These are phyloP conservation scores for Acrossocheilus fasciatus DNA, from an alignment of 2,797 vertebrate genomes.

Conservation along the genomic window DNA sequence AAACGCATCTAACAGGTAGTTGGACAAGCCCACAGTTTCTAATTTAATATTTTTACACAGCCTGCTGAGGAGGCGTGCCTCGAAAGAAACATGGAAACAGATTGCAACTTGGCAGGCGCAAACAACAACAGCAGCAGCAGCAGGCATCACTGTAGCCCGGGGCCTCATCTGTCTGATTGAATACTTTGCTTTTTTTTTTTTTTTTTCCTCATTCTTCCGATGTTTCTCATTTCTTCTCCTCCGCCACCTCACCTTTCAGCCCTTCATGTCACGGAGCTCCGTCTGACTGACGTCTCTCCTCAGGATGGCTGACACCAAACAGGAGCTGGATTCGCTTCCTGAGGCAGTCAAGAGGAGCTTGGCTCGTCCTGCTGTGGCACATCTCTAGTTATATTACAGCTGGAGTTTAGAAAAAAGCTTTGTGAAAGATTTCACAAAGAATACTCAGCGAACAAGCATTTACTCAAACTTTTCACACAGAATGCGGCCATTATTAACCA, in stretches of 20 bases:
- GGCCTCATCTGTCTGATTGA: constrained; percentile 57
- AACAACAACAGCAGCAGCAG: constrained; percentile 58
- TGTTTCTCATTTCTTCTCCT: constrained; percentile 41
- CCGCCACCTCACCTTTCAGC: constrained; percentile 47
- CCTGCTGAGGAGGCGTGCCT: constrained; percentile 45
- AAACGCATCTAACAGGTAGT: constrained; percentile 1
- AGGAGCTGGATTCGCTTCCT: constrained; percentile 40
- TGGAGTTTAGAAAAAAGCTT: background rate
- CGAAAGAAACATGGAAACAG: constrained; percentile 62
- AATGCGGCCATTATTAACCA: background rate
- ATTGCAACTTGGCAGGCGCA: constrained; percentile 62
- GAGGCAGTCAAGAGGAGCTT: constrained; percentile 21
- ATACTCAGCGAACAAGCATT: background rate
- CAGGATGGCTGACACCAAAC: constrained; percentile 59
- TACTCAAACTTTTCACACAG: background rate
- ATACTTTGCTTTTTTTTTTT: constrained; percentile 55
- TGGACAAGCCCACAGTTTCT: constrained; percentile 7
- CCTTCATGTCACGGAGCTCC: constrained; percentile 55
- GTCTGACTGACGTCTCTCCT: constrained; percentile 65
- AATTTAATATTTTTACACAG: constrained; percentile 10
- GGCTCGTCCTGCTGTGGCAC: background rate
- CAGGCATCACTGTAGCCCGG: constrained; percentile 35
- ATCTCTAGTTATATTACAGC: constrained; percentile 11
- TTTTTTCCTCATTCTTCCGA: constrained; percentile 35
- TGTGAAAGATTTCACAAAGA: constrained; percentile 1